Base-by-base conservation (phyloP, 1,140 invertebrate genomes). In the Mylabris phalerata region DNA sequence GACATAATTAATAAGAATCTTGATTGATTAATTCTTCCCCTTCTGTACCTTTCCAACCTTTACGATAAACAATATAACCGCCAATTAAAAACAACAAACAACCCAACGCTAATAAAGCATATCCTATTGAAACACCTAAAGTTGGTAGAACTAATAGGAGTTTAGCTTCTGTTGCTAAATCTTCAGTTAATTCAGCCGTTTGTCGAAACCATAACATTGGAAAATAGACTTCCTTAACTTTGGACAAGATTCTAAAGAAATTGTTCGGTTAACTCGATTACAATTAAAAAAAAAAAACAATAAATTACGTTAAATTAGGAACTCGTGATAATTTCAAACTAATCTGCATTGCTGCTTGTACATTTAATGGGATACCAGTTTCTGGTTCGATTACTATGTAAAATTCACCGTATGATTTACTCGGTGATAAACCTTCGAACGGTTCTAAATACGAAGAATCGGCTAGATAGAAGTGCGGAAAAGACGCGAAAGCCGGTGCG, bases 401-500 rank as follows among this genome's bases (percentile, higher is more conserved):
- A 64, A 89, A 86, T 60, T 83, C 77, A 67, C 93, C 90, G 65
- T 84, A 77, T 0, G 80, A 72, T 50, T 81, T 77, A 40, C 85
- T 73, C 0, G 93, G 92, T 0, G 78, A 63, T 74, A 95, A 75
- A 26, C 92, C 92, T 0, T 73, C 68, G 1, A 95, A 81, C 2
- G 75, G 73, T 9, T 85, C 61, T 7, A 71, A 57, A 49, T 92
- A 87, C 54, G 71, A 79, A 0, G 80, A 74, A 73, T 93, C 90
- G 1, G 84, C 90, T 57, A 87, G 74, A 69, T 89, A 86, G 77
- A 94, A 95, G 73, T 96, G 93, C 0, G 93, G 93, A 57, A 87
- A 84, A 5, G 91, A 92, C 25, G 92, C 76, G 66, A 87, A 92
- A 1, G 88, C 84, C 0, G 92, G 92, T 9, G 89, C 84, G 39